Conservation (phyloP, 2,888 invertebrate genomes). For the Liodrosophila aerea region DNA sequence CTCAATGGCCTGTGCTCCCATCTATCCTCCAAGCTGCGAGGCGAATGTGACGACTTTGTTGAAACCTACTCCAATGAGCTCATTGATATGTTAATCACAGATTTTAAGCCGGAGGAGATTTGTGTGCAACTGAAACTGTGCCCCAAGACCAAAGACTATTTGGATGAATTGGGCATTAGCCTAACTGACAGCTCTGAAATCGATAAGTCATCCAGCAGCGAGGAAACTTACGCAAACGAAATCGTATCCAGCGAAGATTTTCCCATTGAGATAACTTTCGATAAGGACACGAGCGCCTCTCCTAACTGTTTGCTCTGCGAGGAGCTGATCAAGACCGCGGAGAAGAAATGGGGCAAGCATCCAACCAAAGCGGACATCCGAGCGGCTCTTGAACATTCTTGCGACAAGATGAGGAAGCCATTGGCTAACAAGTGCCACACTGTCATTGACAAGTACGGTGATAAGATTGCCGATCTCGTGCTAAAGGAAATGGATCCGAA, state of each 20-base stretch:
- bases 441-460: conserved; percentile 89
- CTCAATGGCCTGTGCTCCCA: conserved; percentile 88
- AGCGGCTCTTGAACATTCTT: conserved; percentile 74
- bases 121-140: conserved; percentile 91
- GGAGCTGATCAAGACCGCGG: conserved; percentile 75
- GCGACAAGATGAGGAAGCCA: conserved; percentile 73
- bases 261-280: conserved; percentile 70
- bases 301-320: conserved; percentile 80
- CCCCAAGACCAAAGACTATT: conserved; percentile 83
- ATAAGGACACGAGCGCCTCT: conserved; percentile 48
- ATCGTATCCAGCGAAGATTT: conserved; percentile 55
- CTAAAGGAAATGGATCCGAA: conserved; percentile 87
- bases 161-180: conserved; percentile 71
- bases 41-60: conserved; percentile 90
- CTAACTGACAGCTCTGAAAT: conserved; percentile 46
- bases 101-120: conserved; percentile 89
- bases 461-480: conserved; percentile 88
- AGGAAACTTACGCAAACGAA: conserved; percentile 58
- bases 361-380: conserved; percentile 78
- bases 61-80: conserved; percentile 89
- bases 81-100: conserved; percentile 89
- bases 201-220: conserved; percentile 45
- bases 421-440: conserved; percentile 85
- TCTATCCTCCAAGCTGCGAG: conserved; percentile 85
- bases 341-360: conserved; percentile 78